Evolutionary conservation across 2,797 vertebrate species (phyloP).

Genomic region (Pseudochromis fuscus): DNA sequence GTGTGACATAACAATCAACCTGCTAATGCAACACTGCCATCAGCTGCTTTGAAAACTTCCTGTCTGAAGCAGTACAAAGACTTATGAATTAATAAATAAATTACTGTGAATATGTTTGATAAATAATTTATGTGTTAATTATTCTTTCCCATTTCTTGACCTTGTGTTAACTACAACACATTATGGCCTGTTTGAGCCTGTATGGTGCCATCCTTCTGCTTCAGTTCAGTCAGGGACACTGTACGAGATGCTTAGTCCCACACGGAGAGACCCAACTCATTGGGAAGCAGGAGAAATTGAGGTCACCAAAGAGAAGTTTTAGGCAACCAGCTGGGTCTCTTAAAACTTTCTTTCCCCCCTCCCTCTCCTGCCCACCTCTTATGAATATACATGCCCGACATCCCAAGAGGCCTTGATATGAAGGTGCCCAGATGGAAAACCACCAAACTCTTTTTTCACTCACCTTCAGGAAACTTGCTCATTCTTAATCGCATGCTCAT

Average conservation of each 20-base stretch:
- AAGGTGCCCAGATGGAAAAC: slow-evolving; percentile 85
- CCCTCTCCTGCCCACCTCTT: slow-evolving; percentile 69
- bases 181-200: background rate
- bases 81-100: slow-evolving; percentile 27
- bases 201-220: slow-evolving; percentile 31
- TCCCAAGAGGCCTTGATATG: slow-evolving; percentile 78
- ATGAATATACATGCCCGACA: slow-evolving; percentile 85
- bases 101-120: background rate
- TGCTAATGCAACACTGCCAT: slow-evolving; percentile 20
- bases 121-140: slow-evolving; percentile 17
- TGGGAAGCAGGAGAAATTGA: slow-evolving; percentile 76
- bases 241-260: slow-evolving; percentile 38
- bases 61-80: slow-evolving; percentile 24
- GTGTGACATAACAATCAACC: slow-evolving; percentile 9
- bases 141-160: background rate
- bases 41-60: slow-evolving; percentile 20
- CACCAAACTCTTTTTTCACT: slow-evolving; percentile 76
- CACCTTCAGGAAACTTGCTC: slow-evolving; percentile 81
- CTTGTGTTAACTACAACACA: background rate
- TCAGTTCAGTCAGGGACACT: slow-evolving; percentile 45
- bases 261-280: slow-evolving; percentile 55
- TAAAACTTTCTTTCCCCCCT: slow-evolving; percentile 69
- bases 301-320: slow-evolving; percentile 83
- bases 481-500: slow-evolving; percentile 72
- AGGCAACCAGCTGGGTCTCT: slow-evolving; percentile 83